Evolutionary conservation across 2,113 vertebrate genomes (phyloP).

Genomic region (Caranx ignobilis): DNA sequence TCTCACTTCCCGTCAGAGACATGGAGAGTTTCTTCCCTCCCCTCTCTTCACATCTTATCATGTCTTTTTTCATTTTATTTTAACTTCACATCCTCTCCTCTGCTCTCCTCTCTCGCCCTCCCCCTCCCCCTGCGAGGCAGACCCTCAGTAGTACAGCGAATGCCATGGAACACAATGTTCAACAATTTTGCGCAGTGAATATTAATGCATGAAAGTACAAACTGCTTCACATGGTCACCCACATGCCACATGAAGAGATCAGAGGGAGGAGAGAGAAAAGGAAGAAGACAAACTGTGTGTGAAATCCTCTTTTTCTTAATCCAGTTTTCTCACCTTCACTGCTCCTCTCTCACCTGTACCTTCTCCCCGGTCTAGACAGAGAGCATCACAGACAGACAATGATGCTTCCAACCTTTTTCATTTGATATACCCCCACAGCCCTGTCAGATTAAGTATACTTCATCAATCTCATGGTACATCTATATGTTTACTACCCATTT

Average conservation of each 20-base stretch:
- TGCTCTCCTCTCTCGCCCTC: slow-evolving; percentile 12
- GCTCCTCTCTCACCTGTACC: slow-evolving; percentile 7
- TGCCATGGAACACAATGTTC: slow-evolving; percentile 46
- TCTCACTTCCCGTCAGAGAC: slow-evolving; percentile 38
- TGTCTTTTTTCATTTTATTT: slow-evolving; percentile 16
- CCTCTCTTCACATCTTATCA: slow-evolving; percentile 65
- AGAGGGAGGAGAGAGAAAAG: neutral
- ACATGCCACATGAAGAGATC: slow-evolving; percentile 18
- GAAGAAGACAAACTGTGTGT: slow-evolving; percentile 1
- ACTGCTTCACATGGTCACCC: slow-evolving; percentile 44
- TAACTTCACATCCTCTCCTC: slow-evolving; percentile 23
- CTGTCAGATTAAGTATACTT: neutral
- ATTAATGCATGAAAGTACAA: slow-evolving; percentile 12
- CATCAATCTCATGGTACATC: neutral
- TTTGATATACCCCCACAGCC: neutral
- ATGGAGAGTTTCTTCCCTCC: slow-evolving; percentile 31
- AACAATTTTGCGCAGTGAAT: slow-evolving; percentile 39
- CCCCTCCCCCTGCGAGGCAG: slow-evolving; percentile 5
- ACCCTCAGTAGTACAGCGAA: slow-evolving; percentile 21
- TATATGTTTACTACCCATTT: neutral
- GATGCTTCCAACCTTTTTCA: neutral
- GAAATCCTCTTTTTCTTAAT: neutral
- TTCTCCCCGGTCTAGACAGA: slow-evolving; percentile 26
- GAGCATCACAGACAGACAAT: neutral
- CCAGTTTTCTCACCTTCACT: neutral